Conservation (phyloP, 2,113 vertebrate species). For the Mustelus asterias region DNA sequence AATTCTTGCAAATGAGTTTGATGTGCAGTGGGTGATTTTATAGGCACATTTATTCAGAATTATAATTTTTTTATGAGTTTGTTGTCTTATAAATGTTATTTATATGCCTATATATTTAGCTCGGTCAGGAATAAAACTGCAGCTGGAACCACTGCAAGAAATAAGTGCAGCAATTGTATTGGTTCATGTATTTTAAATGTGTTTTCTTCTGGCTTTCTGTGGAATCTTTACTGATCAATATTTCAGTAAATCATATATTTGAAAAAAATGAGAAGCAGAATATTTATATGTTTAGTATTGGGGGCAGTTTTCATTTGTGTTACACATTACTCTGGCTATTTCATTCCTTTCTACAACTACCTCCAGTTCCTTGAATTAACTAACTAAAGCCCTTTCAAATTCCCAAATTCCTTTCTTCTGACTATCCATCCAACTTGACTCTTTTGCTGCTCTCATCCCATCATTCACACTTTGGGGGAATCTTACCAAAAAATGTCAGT, state of each 20-base stretch:
- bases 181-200: not conserved
- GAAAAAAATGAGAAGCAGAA: not conserved
- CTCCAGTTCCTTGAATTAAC: not conserved
- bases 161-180: not conserved
- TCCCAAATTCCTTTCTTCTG: no score
- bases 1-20: not conserved
- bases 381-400: no score
- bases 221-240: not conserved
- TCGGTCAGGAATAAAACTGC: not conserved
- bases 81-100: slow-evolving; percentile 19
- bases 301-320: not conserved
- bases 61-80: not conserved
- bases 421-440: no score
- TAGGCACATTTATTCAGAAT: not conserved
- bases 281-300: not conserved
- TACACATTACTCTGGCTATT: not conserved
- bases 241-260: not conserved
- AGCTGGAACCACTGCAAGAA: not conserved
- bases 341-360: not conserved
- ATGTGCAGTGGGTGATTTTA: not conserved
- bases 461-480: no score
- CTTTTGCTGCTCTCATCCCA: no score
- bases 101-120: not conserved
- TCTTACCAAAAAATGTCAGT: no score
- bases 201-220: not conserved